Evolutionary conservation across 1,140 invertebrate species (phyloP), one percentile per base, ranked within the genome.

Genomic region (Grapholita molesta): DNA sequence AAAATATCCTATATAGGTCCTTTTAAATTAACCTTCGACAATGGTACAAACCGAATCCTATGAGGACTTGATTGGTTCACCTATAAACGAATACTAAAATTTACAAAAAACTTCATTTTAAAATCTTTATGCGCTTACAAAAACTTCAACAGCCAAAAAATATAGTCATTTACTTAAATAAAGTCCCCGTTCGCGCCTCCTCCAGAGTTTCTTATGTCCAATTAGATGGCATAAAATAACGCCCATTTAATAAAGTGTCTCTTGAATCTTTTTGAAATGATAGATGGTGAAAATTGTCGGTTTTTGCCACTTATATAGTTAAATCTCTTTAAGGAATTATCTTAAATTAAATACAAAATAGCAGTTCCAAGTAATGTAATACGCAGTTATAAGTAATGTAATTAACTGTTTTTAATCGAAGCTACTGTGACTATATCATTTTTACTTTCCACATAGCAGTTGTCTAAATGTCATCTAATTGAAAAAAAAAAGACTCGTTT

Each of bases 141-240:
- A 18, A 53, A 21, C 23, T 23, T 53, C 52, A 53, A 11, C 21
- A 53, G 42, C n/a, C 42, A 52, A 35, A 52, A 15, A 24, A 53
- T 11, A 53, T 7, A 53, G 23, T 57, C 9, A 28, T 57, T 57
- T 57, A 57, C 24, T 57, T 57, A 57, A 57, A 57, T 57, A 57
- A 57, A 57, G 21, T n/a, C 24, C 4, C 24, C 23, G 11, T 6
- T 28, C 0, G 9, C 23, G 23, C 53, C 53, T 12, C 53, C 25
- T 24, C 25, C n/a, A 23, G 53, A 28, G 53, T 57, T 24, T 57
- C 53, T 57, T 57, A 21, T 57, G 53, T 57, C 53, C 23, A 57
- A 57, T 57, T 57, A 57, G 24, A 57, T 57, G 53, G n/a, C 53
- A 57, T 57, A 57, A 57, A 57, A 57, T 57, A 57, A 23, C 53